Conservation (phyloP, 2,888 invertebrate species). For the Mesorhabditis sp. region DNA sequence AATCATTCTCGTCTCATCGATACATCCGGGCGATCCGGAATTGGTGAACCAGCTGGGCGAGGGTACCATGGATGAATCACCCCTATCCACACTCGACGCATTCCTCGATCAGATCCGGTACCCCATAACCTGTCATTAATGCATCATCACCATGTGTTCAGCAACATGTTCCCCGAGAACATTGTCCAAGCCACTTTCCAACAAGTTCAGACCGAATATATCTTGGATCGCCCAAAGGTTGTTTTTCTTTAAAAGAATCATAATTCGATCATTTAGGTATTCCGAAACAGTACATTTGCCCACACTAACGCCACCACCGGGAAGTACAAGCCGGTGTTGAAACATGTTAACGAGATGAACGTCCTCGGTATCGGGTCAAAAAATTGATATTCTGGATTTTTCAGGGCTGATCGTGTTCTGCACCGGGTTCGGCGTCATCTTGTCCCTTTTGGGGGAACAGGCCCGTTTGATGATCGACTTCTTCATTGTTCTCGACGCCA, state of each 20-base stretch:
- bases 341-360: slow-evolving; percentile 67
- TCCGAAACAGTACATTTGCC: slow-evolving; percentile 22
- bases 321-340: slow-evolving; percentile 47
- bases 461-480: slow-evolving; percentile 77
- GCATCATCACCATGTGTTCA: slow-evolving; percentile 59
- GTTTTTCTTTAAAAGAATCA: neutral
- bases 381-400: slow-evolving; percentile 7
- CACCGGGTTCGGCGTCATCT: slow-evolving; percentile 79
- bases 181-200: slow-evolving; percentile 73
- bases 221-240: slow-evolving; percentile 30
- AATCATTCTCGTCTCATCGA: slow-evolving; percentile 67
- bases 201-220: slow-evolving; percentile 57
- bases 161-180: slow-evolving; percentile 87
- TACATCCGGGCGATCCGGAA: slow-evolving; percentile 68
- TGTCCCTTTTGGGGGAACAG: slow-evolving; percentile 77
- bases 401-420: slow-evolving; percentile 85
- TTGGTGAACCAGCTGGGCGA: slow-evolving; percentile 52
- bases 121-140: neutral
- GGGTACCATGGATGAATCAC: slow-evolving; percentile 55
- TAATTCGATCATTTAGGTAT: neutral
- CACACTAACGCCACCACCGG: slow-evolving; percentile 26
- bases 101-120: slow-evolving; percentile 83
- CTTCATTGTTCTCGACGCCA: slow-evolving; percentile 82
- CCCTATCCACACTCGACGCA: slow-evolving; percentile 70
- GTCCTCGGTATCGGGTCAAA: slow-evolving; percentile 64